Evolutionary conservation across 2,797 vertebrate species (phyloP).

Genomic region (Acropternis orthonyx): DNA sequence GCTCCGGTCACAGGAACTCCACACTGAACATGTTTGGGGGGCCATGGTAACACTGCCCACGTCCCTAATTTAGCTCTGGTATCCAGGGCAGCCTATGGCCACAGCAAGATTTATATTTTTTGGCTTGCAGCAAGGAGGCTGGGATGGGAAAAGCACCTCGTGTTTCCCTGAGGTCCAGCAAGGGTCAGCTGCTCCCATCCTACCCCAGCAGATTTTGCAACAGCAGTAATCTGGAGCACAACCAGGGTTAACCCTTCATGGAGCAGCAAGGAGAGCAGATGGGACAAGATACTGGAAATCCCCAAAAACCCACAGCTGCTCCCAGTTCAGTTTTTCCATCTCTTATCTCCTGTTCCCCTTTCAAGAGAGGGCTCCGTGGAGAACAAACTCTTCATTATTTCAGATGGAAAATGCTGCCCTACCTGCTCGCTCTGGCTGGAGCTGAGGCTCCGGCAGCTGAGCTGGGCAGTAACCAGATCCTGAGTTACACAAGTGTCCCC

Average conservation of each 20-base stretch:
- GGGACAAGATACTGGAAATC: neutral
- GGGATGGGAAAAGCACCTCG: neutral
- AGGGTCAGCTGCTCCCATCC: neutral
- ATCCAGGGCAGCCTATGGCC: neutral
- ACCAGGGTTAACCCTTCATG: neutral
- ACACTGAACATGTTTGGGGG: fast-evolving
- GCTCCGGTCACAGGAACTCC: neutral
- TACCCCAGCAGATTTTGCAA: neutral
- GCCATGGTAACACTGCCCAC: neutral
- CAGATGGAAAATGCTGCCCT: fast-evolving
- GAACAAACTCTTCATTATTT: fast-evolving
- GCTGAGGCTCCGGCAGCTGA: neutral
- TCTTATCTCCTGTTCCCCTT: neutral
- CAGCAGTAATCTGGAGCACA: fast-evolving
- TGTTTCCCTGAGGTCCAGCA: neutral
- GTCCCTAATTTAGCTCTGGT: neutral
- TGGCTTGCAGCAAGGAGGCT: neutral
- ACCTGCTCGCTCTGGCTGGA: neutral
- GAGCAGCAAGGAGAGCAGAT: neutral
- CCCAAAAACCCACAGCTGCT: neutral
- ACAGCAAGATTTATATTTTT: neutral
- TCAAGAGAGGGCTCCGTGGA: neutral
- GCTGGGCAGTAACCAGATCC: conserved; percentile 13
- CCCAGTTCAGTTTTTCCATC: neutral
- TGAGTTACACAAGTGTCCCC: neutral